phyloP scores from a whole-genome alignment of 2,797 vertebrate genomes.

The Argentina silus region DNA sequence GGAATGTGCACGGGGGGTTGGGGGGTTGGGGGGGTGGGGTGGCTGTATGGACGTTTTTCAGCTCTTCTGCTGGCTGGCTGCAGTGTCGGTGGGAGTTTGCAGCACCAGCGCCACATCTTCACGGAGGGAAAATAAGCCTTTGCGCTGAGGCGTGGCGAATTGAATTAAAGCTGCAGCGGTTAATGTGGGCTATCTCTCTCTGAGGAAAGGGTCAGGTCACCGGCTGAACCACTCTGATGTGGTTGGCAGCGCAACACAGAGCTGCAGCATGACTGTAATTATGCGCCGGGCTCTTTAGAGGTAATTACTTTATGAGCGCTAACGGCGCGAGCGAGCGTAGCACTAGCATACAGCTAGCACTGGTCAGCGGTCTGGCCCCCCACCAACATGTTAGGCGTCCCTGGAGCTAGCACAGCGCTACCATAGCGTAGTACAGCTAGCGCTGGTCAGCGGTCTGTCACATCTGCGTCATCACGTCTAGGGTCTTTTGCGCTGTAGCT shows the following conservation, averaged over 20 bases:
- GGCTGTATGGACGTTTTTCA: too few relatives aligned
- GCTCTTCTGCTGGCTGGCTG: not conserved
- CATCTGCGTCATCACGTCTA: not conserved
- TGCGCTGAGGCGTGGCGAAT: slow-evolving; percentile 46
- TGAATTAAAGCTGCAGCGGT: slow-evolving; percentile 46
- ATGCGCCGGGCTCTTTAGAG: slow-evolving; percentile 29
- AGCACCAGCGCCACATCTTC: not conserved
- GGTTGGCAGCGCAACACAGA: slow-evolving; percentile 41
- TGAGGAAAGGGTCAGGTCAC: slow-evolving; percentile 10
- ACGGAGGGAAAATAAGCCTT: slow-evolving; percentile 41
- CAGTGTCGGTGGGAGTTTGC: not conserved
- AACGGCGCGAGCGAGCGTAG: slow-evolving; percentile 47
- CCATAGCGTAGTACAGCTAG: too few relatives aligned
- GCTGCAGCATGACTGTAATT: slow-evolving; percentile 39
- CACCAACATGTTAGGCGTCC: not conserved
- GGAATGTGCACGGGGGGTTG: not conserved
- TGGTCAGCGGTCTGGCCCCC: slow-evolving; percentile 43
- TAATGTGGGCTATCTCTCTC: slow-evolving; percentile 38
- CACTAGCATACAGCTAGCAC: slow-evolving; percentile 18
- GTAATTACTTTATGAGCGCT: slow-evolving; percentile 56
- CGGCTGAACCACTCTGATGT: slow-evolving; percentile 41
- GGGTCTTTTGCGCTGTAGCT: not conserved
- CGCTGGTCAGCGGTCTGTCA: too few relatives aligned
- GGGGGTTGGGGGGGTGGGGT: too few relatives aligned
- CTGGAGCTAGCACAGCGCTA: not conserved